A percentile compares a stretch with the other conserved stretches of the same genome.
These are phyloP conservation scores for Macrochelys suwanniensis DNA, from an alignment of 2,797 vertebrate genomes.

Conservation along the genomic window DNA sequence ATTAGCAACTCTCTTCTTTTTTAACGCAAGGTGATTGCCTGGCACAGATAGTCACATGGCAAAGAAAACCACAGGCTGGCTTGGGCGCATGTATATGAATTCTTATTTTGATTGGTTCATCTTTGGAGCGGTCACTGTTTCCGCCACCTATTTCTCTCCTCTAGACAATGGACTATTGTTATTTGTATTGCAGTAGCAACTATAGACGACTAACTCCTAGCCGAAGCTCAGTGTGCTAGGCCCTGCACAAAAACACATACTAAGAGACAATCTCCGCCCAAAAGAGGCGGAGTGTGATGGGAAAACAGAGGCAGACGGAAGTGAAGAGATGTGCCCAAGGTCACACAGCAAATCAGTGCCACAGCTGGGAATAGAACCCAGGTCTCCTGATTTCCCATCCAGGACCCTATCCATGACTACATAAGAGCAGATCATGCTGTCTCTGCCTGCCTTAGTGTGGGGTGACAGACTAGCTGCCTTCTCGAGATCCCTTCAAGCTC, in stretches of 20 bases:
- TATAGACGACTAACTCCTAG: background rate
- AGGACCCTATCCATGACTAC: background rate
- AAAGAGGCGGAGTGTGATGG: background rate
- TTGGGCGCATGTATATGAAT: too few relatives aligned
- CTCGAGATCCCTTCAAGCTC: background rate
- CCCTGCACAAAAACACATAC: background rate
- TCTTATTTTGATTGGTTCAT: background rate
- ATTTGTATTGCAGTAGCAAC: background rate
- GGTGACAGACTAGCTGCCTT: background rate
- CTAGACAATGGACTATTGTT: background rate
- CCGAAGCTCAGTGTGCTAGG: background rate
- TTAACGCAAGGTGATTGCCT: constrained; percentile 16
- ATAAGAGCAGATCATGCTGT: background rate
- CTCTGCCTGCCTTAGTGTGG: background rate
- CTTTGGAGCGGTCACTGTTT: constrained; percentile 40
- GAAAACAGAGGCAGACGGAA: background rate
- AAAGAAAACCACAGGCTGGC: background rate
- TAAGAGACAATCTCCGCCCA: background rate
- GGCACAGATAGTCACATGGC: background rate
- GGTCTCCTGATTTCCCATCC: background rate
- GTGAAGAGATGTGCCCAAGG: background rate
- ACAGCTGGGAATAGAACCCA: background rate
- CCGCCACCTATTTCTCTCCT: background rate
- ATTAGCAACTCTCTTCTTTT: background rate
- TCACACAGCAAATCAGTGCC: background rate